These are phyloP conservation scores for Phoxinus phoxinus DNA, from an alignment of 2,113 vertebrate species.

Conservation along the genomic window DNA sequence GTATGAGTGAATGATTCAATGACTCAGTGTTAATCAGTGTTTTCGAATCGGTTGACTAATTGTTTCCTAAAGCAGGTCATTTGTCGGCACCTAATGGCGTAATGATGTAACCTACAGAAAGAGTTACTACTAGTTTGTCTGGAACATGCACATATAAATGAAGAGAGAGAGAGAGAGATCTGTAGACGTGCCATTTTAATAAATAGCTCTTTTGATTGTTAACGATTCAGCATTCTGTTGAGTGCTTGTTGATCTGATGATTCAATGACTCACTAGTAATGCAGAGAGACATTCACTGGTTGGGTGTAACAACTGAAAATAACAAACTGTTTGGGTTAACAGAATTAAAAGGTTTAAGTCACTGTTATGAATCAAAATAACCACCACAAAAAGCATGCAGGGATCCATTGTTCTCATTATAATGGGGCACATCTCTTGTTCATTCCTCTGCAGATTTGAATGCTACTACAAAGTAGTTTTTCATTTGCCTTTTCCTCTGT, in stretches of 20 bases:
- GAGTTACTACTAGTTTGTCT: too few relatives aligned
- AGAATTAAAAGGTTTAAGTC: conserved; percentile 16
- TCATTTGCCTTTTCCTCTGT: conserved; percentile 8
- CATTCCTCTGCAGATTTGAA: conserved; percentile 8
- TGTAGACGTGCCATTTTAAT: background rate
- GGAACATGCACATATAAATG: too few relatives aligned
- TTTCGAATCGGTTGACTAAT: too few relatives aligned
- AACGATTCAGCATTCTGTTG: background rate
- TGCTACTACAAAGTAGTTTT: background rate
- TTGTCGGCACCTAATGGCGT: too few relatives aligned
- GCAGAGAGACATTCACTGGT: background rate
- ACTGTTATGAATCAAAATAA: conserved; percentile 11
- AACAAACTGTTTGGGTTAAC: background rate
- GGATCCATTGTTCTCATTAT: background rate
- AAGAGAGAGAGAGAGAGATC: background rate
- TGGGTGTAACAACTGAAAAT: background rate
- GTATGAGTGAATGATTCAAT: background rate
- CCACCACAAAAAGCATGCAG: background rate
- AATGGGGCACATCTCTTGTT: background rate
- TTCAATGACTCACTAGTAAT: background rate
- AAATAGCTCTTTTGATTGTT: background rate
- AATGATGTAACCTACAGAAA: too few relatives aligned
- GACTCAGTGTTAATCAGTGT: background rate
- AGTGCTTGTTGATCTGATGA: background rate
- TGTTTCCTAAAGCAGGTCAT: too few relatives aligned